These are phyloP conservation scores for Protodeltote pygarga DNA, from an alignment of 2,888 invertebrate genomes.

Conservation along the genomic window DNA sequence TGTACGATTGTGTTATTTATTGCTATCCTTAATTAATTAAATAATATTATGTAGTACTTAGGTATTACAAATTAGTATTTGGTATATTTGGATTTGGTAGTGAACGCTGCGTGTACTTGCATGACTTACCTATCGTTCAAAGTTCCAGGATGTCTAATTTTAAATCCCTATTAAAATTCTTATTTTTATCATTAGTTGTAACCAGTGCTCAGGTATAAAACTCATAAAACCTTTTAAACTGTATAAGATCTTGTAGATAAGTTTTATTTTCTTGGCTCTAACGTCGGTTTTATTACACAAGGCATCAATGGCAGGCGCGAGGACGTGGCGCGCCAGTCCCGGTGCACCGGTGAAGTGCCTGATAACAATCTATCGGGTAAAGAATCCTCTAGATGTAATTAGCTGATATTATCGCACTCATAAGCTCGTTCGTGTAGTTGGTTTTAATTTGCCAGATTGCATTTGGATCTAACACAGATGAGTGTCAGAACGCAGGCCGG, in stretches of 20 bases:
- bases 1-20: too few relatives aligned
- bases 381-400: neutral
- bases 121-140: too few relatives aligned
- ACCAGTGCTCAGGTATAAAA: conserved; percentile 8
- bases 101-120: too few relatives aligned
- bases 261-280: conserved; percentile 10
- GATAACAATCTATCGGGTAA: conserved; percentile 12
- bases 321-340: neutral
- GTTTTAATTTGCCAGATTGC: conserved; percentile 38
- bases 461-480: conserved; percentile 36
- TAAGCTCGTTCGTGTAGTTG: neutral
- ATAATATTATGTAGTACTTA: too few relatives aligned
- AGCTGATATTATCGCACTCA: neutral
- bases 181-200: conserved; percentile 16
- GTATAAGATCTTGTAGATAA: conserved; percentile 20
- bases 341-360: neutral
- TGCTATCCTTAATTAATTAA: too few relatives aligned
- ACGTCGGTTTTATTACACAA: conserved; percentile 11
- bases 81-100: too few relatives aligned
- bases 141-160: too few relatives aligned
- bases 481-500: conserved; percentile 37
- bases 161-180: too few relatives aligned
- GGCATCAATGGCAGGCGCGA: conserved; percentile 1
- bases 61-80: too few relatives aligned
- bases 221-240: conserved; percentile 18